Percentiles rank a stretch among this genome's conserved stretches.
phyloP scores from a whole-genome alignment of 2,113 vertebrate species.

The Trichechus manatus region DNA sequence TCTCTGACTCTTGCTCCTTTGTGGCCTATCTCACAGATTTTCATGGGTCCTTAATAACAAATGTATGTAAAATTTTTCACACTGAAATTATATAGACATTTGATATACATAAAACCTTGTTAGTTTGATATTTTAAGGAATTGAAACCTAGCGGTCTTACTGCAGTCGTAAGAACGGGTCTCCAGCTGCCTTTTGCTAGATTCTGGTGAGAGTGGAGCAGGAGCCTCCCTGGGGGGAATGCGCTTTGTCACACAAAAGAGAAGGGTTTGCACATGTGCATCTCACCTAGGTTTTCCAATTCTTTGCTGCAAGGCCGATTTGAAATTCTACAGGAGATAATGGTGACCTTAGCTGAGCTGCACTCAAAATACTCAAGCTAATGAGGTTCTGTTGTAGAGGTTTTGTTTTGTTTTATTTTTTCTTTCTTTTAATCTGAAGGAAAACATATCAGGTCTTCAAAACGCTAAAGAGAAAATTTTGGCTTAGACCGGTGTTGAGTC shows the following conservation, averaged over 20 bases:
- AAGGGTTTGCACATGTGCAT: neutral
- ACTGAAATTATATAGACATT: neutral
- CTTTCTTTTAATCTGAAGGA: neutral
- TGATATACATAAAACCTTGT: neutral
- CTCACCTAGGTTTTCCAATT: neutral
- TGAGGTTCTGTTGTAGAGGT: neutral
- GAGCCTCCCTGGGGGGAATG: neutral
- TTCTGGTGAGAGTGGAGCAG: neutral
- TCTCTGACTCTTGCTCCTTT: neutral
- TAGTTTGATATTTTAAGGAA: conserved; percentile 6
- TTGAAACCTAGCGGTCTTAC: neutral
- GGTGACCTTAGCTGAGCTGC: neutral
- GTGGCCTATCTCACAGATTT: neutral
- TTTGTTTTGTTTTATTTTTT: neutral
- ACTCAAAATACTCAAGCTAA: neutral
- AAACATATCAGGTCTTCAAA: neutral
- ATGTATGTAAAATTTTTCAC: neutral
- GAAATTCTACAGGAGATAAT: neutral
- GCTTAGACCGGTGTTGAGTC: neutral
- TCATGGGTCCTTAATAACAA: neutral
- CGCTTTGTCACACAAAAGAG: neutral
- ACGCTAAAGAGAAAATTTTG: neutral
- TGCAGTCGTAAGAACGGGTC: neutral
- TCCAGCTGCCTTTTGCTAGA: neutral
- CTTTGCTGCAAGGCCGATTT: neutral